Evolutionary conservation across 2,113 vertebrate genomes (phyloP).

Genomic region (Hypocryptadius cinnamomeus): DNA sequence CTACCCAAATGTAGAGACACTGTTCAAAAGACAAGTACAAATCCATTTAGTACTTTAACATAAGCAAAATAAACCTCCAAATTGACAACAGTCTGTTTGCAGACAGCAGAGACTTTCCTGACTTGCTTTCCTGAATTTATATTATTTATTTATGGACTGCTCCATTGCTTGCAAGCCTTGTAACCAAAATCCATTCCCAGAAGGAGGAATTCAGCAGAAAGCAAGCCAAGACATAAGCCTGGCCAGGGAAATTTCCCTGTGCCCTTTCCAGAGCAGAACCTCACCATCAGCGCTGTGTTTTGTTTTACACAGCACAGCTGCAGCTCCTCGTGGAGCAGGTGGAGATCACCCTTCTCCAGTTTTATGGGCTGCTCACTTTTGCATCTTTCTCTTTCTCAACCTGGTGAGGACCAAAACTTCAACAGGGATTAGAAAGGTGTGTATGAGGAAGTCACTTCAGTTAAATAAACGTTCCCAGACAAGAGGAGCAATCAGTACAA

Average conservation of each 20-base stretch:
- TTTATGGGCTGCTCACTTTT: background rate
- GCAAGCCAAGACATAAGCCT: background rate
- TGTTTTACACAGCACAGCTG: background rate
- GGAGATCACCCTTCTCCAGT: rapidly evolving
- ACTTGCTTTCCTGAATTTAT: background rate
- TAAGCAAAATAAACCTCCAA: background rate
- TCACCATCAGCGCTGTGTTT: background rate
- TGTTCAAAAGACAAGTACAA: background rate
- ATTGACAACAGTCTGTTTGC: background rate
- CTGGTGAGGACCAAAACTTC: background rate
- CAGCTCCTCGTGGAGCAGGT: background rate
- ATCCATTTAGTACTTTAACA: background rate
- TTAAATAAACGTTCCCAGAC: background rate
- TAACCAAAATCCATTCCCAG: background rate
- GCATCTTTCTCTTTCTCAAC: background rate
- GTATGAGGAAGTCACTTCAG: background rate
- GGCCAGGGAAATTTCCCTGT: background rate
- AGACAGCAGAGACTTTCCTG: background rate
- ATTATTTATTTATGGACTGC: background rate
- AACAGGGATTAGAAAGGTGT: background rate
- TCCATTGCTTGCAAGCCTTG: background rate
- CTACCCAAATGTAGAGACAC: background rate
- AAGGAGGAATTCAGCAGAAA: background rate
- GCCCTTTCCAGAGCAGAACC: background rate
- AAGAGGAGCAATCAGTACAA: background rate